phyloP scores from a whole-genome alignment of 1,140 invertebrate genomes.

The Tetramorium parvispinum region DNA sequence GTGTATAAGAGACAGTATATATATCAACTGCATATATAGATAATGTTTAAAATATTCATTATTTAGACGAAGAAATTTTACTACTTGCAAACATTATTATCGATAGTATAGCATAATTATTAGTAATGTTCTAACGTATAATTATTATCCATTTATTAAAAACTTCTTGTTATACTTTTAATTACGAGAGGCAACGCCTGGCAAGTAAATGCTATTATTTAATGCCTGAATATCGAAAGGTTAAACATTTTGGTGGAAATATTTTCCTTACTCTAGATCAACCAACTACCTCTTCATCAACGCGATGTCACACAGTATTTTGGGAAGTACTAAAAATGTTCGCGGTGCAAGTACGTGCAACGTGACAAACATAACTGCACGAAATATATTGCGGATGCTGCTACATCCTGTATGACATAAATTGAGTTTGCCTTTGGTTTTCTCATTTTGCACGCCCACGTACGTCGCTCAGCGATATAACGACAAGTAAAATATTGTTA shows the following conservation, averaged over 20 bases:
- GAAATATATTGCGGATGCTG: slow-evolving; percentile 55
- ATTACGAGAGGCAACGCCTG: neutral
- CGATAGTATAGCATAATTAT: neutral
- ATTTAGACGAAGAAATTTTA: neutral
- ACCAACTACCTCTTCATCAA: slow-evolving; percentile 26
- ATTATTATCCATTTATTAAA: slow-evolving; percentile 16
- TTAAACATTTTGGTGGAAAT: neutral
- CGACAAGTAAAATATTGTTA: slow-evolving; percentile 36
- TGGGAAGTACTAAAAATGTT: slow-evolving; percentile 50
- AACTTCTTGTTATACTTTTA: neutral
- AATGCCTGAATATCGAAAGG: neutral
- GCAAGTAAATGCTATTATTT: neutral
- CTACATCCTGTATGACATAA: slow-evolving; percentile 46
- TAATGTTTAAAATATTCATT: neutral
- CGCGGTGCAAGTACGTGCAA: slow-evolving; percentile 15
- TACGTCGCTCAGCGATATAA: slow-evolving; percentile 1
- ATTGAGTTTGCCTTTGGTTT: slow-evolving; percentile 33
- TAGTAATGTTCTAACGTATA: neutral
- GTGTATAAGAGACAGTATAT: too few relatives aligned
- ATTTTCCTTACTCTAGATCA: slow-evolving; percentile 25
- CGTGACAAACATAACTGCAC: slow-evolving; percentile 50
- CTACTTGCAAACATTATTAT: neutral
- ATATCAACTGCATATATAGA: neutral
- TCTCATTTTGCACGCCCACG: slow-evolving; percentile 31
- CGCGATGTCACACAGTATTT: slow-evolving; percentile 49